Conservation (phyloP, 2,113 vertebrate species). For the Strix uralensis region DNA sequence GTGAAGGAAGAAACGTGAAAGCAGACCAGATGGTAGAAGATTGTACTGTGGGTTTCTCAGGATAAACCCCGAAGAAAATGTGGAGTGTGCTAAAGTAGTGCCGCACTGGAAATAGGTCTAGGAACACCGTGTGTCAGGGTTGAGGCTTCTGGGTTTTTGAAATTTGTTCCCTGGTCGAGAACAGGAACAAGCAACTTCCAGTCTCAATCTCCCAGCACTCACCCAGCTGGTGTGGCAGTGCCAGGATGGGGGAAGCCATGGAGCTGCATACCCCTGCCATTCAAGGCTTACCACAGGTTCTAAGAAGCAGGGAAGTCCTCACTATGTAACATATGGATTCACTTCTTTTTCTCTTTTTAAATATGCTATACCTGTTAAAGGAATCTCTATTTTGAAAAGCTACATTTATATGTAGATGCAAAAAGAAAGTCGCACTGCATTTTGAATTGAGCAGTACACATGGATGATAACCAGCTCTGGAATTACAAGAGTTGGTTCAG, state of each 20-base stretch:
- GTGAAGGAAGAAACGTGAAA: not conserved
- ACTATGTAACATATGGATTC: not conserved
- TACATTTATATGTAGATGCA: not conserved
- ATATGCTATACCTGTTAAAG: not conserved
- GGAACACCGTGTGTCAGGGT: not conserved
- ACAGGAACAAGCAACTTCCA: not conserved
- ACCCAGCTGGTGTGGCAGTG: not conserved
- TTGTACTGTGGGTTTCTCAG: not conserved
- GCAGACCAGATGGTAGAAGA: not conserved
- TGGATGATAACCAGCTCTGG: not conserved
- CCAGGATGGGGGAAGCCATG: fast-evolving
- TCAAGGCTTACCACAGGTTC: not conserved
- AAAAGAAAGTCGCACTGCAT: not conserved
- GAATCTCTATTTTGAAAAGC: not conserved
- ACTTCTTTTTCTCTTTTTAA: not conserved
- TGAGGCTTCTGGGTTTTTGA: not conserved
- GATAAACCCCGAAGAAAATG: not conserved
- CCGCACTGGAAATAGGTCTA: not conserved
- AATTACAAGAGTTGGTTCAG: not conserved
- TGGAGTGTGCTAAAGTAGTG: not conserved
- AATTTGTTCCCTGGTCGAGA: not conserved
- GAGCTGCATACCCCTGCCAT: no score
- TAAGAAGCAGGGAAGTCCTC: not conserved
- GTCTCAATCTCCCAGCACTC: not conserved
- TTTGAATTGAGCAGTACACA: not conserved